phyloP scores from a whole-genome alignment of 2,888 invertebrate genomes.

The Cremastinae sp. region DNA sequence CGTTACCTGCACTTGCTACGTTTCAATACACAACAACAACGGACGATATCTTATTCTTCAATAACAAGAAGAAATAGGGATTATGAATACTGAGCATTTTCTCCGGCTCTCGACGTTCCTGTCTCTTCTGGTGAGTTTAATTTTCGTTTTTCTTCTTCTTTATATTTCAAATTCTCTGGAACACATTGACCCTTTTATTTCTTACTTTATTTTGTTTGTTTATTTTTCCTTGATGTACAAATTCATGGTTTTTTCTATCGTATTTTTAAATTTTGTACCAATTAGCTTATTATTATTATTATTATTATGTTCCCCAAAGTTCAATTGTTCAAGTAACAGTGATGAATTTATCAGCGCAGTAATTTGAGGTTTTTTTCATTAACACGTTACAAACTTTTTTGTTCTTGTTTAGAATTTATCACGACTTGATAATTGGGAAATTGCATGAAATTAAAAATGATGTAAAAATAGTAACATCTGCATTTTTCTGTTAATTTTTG shows the following conservation, averaged over 20 bases:
- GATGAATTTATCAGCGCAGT: too few species aligned
- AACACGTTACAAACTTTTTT: too few species aligned
- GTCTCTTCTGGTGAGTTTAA: conserved; percentile 63
- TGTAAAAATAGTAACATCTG: too few species aligned
- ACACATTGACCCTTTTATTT: not conserved
- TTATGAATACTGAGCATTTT: conserved; percentile 42
- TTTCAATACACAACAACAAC: not conserved
- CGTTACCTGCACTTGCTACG: not conserved
- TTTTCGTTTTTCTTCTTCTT: not conserved
- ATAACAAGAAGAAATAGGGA: conserved; percentile 11
- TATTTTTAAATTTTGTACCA: not conserved
- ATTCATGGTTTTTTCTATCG: not conserved
- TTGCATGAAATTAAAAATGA: too few species aligned
- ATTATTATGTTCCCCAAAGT: too few species aligned
- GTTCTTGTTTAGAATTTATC: too few species aligned
- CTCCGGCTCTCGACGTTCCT: conserved; percentile 47
- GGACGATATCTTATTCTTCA: not conserved
- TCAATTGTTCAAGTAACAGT: too few species aligned
- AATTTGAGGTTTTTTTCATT: too few species aligned
- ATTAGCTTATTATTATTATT: too few species aligned
- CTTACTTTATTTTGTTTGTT: not conserved
- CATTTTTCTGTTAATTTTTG: too few species aligned
- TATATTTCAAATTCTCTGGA: not conserved
- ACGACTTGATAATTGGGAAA: too few species aligned
- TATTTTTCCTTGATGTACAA: too few species aligned